These are phyloP conservation scores for Cheilosia impressa DNA, from an alignment of 2,888 invertebrate species.

Conservation along the genomic window DNA sequence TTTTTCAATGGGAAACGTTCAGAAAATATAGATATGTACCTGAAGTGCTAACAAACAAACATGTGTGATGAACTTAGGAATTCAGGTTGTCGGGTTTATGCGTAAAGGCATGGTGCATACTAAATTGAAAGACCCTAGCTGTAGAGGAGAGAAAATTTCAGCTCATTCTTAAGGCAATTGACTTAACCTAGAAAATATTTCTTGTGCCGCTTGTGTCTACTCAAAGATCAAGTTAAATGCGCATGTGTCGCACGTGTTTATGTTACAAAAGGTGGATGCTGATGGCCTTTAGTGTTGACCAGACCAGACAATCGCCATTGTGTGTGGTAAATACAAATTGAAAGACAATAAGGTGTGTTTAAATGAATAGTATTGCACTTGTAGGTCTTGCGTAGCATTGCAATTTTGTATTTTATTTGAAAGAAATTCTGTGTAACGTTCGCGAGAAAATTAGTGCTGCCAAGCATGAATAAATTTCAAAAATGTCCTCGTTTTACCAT, in stretches of 20 bases:
- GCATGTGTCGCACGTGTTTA: conserved; percentile 58
- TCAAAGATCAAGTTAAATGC: conserved; percentile 51
- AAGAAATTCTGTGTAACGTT: too few species aligned
- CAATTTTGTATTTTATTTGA: too few species aligned
- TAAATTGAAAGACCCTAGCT: conserved; percentile 23
- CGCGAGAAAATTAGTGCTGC: too few species aligned
- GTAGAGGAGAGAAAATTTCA: conserved; percentile 35
- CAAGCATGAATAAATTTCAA: too few species aligned
- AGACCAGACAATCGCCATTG: background rate
- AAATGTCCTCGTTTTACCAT: too few species aligned
- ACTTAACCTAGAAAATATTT: conserved; percentile 65
- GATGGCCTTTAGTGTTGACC: conserved; percentile 28
- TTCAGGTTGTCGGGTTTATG: conserved; percentile 58
- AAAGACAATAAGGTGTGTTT: conserved; percentile 27
- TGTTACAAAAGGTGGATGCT: conserved; percentile 48
- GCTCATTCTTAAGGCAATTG: conserved; percentile 46
- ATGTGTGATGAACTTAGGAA: conserved; percentile 50
- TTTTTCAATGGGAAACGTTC: conserved; percentile 4
- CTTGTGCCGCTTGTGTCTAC: conserved; percentile 7
- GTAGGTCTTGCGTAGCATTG: too few species aligned
- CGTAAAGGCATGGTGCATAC: conserved; percentile 49
- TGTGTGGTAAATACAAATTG: conserved; percentile 49
- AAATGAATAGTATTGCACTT: background rate
- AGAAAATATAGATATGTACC: conserved; percentile 2
- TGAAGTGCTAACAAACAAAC: conserved; percentile 15